Base-by-base conservation (phyloP, 2,888 invertebrate genomes). In the Protophormia terraenovae region DNA sequence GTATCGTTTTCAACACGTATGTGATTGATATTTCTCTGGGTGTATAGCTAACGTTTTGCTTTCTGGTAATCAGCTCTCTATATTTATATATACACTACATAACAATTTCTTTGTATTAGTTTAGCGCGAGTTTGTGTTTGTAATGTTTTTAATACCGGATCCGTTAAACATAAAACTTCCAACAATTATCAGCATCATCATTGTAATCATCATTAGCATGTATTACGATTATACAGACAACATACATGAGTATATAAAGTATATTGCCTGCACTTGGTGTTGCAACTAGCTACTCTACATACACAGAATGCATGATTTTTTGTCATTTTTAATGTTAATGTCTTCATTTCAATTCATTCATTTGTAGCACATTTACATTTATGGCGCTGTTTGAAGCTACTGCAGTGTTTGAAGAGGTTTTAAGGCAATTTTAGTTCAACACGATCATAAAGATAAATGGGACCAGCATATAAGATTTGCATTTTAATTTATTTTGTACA, bases 251-350 rank as follows among this genome's bases (percentile, higher is more conserved):
- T 29, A 19, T 50, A 22, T 6, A 24, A n/a, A 53, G 24, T 8
- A 14, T 12, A 41, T 32, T 47, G 14, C 24, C n/a, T 53, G 53
- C 53, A 16, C 53, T 19, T 64, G 35, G 10, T n/a, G 22, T 50
- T 38, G 47, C 67, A 24, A 47, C 50, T 14, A 53, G 2, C 32
- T 58, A 47, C 47, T 45, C 19, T n/a, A 53, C 50, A 50, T 41
- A 53, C 50, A 50, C 29, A 38, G 47, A 29, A 66, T 53, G 66
- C 80, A 67, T 67, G 71, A 19, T 72, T 72, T 77, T 77, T 64
- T 77, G 82, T 72, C 77, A 66, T 82, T 87, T 87, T 87, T 86
- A 87, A 86, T 86, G 87, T 82, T 84, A 87, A 87, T 87, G 86
- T 86, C 87, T 87, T 87, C 78, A 87, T 87, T 87, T 86, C 85